phyloP scores from a whole-genome alignment of 2,797 vertebrate species.

The Sebastes variabilis region DNA sequence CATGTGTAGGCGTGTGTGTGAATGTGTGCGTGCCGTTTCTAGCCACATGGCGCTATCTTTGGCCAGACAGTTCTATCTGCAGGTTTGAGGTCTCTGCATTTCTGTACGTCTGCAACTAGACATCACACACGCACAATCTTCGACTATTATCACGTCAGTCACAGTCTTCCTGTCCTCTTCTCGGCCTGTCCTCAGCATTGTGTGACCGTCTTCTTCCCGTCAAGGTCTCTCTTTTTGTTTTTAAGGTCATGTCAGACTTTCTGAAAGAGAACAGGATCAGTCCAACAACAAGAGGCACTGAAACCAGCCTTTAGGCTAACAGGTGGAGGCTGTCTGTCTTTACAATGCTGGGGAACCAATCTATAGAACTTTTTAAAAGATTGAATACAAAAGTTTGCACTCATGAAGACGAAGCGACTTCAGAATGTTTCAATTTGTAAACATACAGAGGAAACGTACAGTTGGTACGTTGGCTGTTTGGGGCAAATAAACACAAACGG shows the following conservation, averaged over 20 bases:
- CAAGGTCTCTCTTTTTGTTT: not conserved
- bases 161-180: not conserved
- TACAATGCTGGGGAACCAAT: not conserved
- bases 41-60: not conserved
- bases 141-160: not conserved
- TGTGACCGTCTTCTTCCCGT: not conserved
- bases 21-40: not conserved
- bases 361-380: not conserved
- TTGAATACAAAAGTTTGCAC: not conserved
- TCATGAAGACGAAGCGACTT: not conserved
- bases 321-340: not conserved
- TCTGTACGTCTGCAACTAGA: not conserved
- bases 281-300: conserved; percentile 20
- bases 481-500: not conserved
- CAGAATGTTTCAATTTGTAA: not conserved
- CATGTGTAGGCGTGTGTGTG: not conserved
- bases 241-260: conserved; percentile 20
- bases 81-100: conserved; percentile 19
- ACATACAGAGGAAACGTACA: not conserved
- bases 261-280: conserved; percentile 14
- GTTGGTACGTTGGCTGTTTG: not conserved
- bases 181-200: not conserved
- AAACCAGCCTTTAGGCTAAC: conserved; percentile 9
- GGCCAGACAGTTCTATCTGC: conserved; percentile 7
- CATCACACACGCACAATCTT: not conserved